A percentile compares a stretch with the other conserved stretches of the same genome.
Conservation (phyloP, 2,797 vertebrate genomes). For the Neopelma chrysocephalum region DNA sequence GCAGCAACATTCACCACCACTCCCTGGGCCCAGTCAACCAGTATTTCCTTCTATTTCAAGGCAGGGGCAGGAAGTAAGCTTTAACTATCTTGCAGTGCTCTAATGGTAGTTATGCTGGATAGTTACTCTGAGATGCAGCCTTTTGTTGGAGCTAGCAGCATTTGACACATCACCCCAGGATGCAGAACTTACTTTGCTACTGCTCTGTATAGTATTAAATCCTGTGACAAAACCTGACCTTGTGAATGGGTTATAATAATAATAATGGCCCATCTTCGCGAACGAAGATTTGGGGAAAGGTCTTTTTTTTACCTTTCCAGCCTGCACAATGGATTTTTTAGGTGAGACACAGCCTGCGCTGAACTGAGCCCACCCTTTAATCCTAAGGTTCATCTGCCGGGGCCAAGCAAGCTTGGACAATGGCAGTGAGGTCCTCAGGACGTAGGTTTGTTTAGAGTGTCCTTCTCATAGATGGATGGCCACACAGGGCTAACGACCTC, state of each 20-base stretch:
- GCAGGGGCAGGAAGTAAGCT: accelerated
- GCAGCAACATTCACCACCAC: neutral
- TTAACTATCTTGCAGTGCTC: neutral
- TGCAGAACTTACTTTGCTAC: neutral
- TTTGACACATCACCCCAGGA: neutral
- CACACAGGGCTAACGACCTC: no score
- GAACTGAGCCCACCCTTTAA: no score
- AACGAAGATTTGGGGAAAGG: no score
- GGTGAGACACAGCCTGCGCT: no score
- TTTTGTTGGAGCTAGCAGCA: neutral
- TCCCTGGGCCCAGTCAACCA: neutral
- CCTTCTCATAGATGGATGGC: no score
- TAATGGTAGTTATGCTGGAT: neutral
- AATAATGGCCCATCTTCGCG: no score
- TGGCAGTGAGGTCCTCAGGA: no score
- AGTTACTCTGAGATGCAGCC: neutral
- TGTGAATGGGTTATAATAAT: neutral
- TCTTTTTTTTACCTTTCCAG: no score
- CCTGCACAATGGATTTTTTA: no score
- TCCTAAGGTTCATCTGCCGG: no score
- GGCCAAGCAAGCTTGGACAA: no score
- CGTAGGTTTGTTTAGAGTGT: no score
- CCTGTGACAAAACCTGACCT: neutral
- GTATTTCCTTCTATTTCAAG: neutral
- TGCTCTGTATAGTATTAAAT: neutral